Evolutionary conservation across 35 echinoderm and acorn worm genomes (phyloP), one percentile per base, ranked within the genome.

Genomic region (Ptychodera flava): DNA sequence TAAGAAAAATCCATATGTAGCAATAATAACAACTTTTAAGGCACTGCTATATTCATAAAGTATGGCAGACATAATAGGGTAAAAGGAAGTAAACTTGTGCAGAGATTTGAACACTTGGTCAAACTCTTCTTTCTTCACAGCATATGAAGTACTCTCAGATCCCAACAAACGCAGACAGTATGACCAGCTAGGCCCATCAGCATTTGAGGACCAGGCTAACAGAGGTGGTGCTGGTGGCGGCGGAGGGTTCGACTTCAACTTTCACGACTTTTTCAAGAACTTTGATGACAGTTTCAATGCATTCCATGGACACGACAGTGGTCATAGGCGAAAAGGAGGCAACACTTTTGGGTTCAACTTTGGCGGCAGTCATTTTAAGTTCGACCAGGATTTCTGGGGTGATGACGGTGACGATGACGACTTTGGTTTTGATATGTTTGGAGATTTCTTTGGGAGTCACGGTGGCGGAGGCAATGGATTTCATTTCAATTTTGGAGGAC

Each of bases 61-160:
- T n/a, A n/a, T n/a, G n/a, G n/a, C n/a, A n/a, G n/a, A n/a, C n/a
- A n/a, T n/a, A n/a, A n/a, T n/a, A n/a, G n/a, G n/a, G n/a, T n/a
- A n/a, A n/a, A n/a, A n/a, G n/a, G n/a, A n/a, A n/a, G n/a, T n/a
- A n/a, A n/a, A n/a, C n/a, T n/a, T n/a, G n/a, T n/a, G n/a, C n/a
- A n/a, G n/a, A n/a, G n/a, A n/a, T n/a, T n/a, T n/a, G n/a, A n/a
- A n/a, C n/a, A n/a, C n/a, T n/a, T n/a, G n/a, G n/a, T n/a, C n/a
- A n/a, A n/a, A n/a, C n/a, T n/a, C n/a, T n/a, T 6, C 45, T 79
- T 76, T 36, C 27, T 85, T 32, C 76, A 33, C 80, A 97, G 95
- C 95, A n/a, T 97, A 97, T 88, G 95, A 97, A 84, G 95, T 97
- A 22, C 83, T 97, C 1, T 91, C 90, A n/a, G 95, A 97, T 92